Evolutionary conservation across 2,888 invertebrate species (phyloP).

Genomic region (Taphrorychus bicolor): DNA sequence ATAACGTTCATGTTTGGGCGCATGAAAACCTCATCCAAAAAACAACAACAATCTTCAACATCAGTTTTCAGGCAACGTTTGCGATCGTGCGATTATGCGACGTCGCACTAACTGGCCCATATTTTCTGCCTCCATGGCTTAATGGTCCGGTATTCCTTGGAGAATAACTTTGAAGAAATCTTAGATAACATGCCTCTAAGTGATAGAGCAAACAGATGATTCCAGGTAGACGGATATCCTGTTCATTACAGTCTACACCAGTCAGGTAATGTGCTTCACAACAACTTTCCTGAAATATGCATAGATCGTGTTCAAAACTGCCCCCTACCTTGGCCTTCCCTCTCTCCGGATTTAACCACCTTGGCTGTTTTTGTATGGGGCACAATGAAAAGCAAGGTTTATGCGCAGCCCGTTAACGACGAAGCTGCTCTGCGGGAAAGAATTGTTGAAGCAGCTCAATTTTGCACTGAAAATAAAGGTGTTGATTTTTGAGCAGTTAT

Average conservation of each 20-base stretch:
- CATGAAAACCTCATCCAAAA: no score
- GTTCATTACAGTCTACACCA: slow-evolving; percentile 24
- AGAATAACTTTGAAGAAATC: slow-evolving; percentile 26
- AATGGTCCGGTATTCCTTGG: no score
- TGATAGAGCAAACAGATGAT: slow-evolving; percentile 34
- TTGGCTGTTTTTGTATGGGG: slow-evolving; percentile 1
- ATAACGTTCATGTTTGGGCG: no score
- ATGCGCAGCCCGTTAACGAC: slow-evolving; percentile 19
- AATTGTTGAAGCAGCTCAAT: background rate
- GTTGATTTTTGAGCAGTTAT: background rate
- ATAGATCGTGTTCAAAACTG: background rate
- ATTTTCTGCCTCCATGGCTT: background rate
- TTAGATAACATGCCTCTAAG: slow-evolving; percentile 31
- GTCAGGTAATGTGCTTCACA: background rate
- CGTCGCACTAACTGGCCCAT: background rate
- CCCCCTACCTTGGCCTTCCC: background rate
- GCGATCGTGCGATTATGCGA: no score
- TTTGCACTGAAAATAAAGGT: background rate
- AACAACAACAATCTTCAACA: no score
- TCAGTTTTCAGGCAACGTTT: no score
- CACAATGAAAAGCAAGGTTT: slow-evolving; percentile 15
- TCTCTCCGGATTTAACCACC: background rate
- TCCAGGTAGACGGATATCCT: slow-evolving; percentile 31
- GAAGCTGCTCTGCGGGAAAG: slow-evolving; percentile 12
- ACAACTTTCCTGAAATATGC: background rate